Conservation (phyloP, 2,113 vertebrate genomes). For the Uria aalge region DNA sequence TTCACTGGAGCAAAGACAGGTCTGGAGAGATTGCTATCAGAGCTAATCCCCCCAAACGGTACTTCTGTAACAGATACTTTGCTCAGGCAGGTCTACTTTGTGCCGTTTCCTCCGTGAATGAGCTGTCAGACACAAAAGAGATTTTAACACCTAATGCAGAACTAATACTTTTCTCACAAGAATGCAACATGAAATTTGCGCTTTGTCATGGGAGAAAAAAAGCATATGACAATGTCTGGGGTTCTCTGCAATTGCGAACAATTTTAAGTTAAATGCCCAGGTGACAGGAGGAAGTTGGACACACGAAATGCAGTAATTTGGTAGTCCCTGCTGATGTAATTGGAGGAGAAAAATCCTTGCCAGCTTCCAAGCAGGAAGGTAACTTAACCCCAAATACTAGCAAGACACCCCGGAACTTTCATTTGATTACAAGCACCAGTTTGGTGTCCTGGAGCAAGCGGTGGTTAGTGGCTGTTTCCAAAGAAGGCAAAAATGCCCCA, state of each 20-base stretch:
- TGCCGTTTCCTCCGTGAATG: neutral
- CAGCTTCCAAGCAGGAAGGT: neutral
- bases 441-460: neutral
- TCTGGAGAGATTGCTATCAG: neutral
- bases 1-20: neutral
- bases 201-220: neutral
- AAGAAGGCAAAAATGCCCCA: neutral
- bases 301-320: neutral
- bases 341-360: neutral
- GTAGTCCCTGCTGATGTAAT: neutral
- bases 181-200: neutral
- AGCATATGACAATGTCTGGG: neutral
- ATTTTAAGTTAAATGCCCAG: neutral
- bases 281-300: neutral
- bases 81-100: fast-evolving
- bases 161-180: neutral
- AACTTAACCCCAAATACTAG: neutral
- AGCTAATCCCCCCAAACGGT: fast-evolving
- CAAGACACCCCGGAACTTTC: neutral
- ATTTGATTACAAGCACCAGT: neutral
- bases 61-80: neutral
- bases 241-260: neutral
- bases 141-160: neutral
- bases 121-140: neutral
- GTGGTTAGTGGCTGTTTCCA: neutral